Evolutionary conservation across 2,888 invertebrate species (phyloP).

Genomic region (Temnothorax ravouxi): DNA sequence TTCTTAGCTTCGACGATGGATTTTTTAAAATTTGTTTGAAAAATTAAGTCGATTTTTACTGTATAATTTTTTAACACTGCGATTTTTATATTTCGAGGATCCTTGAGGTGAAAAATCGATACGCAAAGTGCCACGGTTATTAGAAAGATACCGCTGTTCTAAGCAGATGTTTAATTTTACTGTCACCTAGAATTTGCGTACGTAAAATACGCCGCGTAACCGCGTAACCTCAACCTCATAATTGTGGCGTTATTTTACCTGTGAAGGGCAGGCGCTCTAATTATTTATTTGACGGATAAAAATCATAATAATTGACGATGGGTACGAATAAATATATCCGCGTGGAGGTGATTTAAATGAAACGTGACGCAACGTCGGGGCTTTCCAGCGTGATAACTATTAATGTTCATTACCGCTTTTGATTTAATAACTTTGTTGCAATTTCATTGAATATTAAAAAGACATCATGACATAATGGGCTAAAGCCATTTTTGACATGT

Average conservation of each 20-base stretch:
- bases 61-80: neutral
- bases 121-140: neutral
- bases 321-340: slow-evolving; percentile 16
- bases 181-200: neutral
- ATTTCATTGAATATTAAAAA: slow-evolving; percentile 52
- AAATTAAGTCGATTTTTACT: neutral
- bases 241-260: neutral
- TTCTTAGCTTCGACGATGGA: neutral
- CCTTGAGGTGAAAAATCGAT: neutral
- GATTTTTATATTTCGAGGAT: neutral
- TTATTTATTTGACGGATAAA: slow-evolving; percentile 45
- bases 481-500: slow-evolving; percentile 41
- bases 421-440: slow-evolving; percentile 45
- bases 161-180: slow-evolving; percentile 1
- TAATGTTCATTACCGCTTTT: slow-evolving; percentile 52
- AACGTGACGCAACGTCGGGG: slow-evolving; percentile 25
- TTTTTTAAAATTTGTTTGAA: neutral
- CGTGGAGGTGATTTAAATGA: slow-evolving; percentile 33
- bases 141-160: neutral
- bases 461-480: slow-evolving; percentile 45
- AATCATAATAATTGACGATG: slow-evolving; percentile 44
- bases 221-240: slow-evolving; percentile 19
- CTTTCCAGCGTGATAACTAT: slow-evolving; percentile 32
- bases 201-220: neutral
- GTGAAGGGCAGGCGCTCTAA: neutral